Evolutionary conservation across 2,113 vertebrate genomes (phyloP), one percentile per base, ranked within the genome.

Genomic region (Tretioscincus oriximinensis): DNA sequence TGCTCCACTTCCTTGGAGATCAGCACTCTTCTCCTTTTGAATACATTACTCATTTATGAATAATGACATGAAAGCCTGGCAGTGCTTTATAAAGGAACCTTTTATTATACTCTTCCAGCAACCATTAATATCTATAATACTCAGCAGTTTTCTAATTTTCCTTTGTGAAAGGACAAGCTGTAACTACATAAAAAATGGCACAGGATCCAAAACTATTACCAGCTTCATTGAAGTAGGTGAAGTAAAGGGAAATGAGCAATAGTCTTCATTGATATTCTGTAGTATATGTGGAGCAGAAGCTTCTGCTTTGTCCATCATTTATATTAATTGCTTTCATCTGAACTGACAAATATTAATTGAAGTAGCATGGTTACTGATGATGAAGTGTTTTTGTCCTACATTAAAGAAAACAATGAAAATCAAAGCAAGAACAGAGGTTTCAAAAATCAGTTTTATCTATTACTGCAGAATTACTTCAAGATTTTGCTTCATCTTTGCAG

Each of bases 71-170:
- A 94, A 94, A 94, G 88, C 86, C 88, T 91, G 87, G 60, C 61
- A 86, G 7, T 70, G 61, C 73, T 91, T 87, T 91, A 87, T 81
- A 92, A 84, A 84, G 81, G 41, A 90, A 81, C 61, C 72, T 90
- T 93, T 93, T 93, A 92, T 93, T 93, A 88, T 80, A 78, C 75
- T 91, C 93, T 91, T 90, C 87, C 91, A 92, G 92, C 81, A 89
- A 77, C 83, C 83, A 87, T 93, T 94, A 93, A 91, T 94, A 92
- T 92, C 90, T 91, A 75, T 90, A 92, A 87, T 79, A 92, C 83
- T 94, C 88, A 91, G 91, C 70, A 51, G 80, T 90, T 95, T 93
- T 93, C 87, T 93, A 88, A 92, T 94, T 93, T 95, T 92, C 92
- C 91, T 94, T 92, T 91, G 86, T 93, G 81, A 91, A 93, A 91